Evolutionary conservation across 2,113 vertebrate genomes (phyloP), one percentile per base, ranked within the genome.

Genomic region (Microtus ochrogaster): DNA sequence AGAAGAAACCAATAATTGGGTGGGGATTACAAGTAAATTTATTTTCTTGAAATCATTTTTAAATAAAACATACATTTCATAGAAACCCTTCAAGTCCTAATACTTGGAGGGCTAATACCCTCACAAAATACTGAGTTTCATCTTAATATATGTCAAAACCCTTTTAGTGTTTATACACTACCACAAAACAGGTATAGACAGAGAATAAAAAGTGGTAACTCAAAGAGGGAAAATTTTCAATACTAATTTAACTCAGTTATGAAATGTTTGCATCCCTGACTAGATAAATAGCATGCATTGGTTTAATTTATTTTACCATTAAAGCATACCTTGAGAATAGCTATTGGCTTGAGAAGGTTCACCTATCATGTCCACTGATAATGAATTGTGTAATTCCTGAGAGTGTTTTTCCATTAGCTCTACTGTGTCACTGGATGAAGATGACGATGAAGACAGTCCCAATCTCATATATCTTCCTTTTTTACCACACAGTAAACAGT

Each of bases 401-500:
- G 96, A 86, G 16, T 66, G 79, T 7, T 97, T 90, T 85, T 98
- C 98, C 30, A 17, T 96, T 79, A 97, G 95, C 94, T 98, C 97
- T 94, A 89, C 30, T 41, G 93, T 97, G 16, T 97, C 94, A 72
- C 96, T 95, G 61, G 98, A 98, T 28, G 98, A 98, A 81, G 98
- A 98, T 17, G 98, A 98, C 1, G 98, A 98, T 1, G 98, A 98
- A 76, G 98, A 99, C 41, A 99, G 95, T 61, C 98, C 98, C 10
- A 98, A 96, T 6, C 88, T 98, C 36, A 99, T 93, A 9, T 95
- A 97, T 97, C 98, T 98, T 96, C 98, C 98, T 94, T 98, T 99
- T 96, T 98, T 98, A 22, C 98, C 98, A 58, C 99, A 99, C 26
- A 99, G 98, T 30, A 84, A 76, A 90, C 99, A 99, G 96, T 98